Evolutionary conservation across 1,140 invertebrate genomes (phyloP).

Genomic region (Platyura marginata): DNA sequence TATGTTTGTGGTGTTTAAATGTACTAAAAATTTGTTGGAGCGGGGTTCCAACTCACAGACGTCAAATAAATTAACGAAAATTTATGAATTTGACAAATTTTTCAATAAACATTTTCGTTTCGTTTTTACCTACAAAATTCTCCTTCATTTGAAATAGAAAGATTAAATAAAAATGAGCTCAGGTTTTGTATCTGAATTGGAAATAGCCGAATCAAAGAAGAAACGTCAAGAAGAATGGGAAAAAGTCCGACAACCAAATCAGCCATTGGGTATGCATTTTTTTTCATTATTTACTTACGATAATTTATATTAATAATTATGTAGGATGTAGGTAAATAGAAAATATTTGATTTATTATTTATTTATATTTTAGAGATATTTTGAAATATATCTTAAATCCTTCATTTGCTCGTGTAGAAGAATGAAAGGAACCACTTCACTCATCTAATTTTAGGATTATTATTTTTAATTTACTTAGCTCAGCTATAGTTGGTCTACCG

Average conservation of each 20-base stretch:
- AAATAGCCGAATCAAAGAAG: slow-evolving; percentile 59
- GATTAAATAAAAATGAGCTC: slow-evolving; percentile 58
- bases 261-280: slow-evolving; percentile 54
- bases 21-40: background rate
- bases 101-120: background rate
- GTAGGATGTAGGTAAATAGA: slow-evolving; percentile 1
- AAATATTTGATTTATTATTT: no score
- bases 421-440: no score
- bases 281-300: no score
- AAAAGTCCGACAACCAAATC: slow-evolving; percentile 67
- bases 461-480: no score
- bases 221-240: slow-evolving; percentile 88
- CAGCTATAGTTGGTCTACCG: no score
- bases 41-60: background rate
- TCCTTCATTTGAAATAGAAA: slow-evolving; percentile 1
- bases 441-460: no score
- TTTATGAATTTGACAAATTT: background rate
- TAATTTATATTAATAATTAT: slow-evolving; percentile 2
- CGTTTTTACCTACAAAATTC: background rate
- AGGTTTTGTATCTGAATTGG: slow-evolving; percentile 71
- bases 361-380: no score
- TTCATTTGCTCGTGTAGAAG: background rate
- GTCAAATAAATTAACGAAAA: background rate
- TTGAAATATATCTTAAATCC: no score
- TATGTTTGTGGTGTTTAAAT: no score